Conservation (phyloP, 1,140 invertebrate genomes). For the Drosophila malerkotliana region DNA sequence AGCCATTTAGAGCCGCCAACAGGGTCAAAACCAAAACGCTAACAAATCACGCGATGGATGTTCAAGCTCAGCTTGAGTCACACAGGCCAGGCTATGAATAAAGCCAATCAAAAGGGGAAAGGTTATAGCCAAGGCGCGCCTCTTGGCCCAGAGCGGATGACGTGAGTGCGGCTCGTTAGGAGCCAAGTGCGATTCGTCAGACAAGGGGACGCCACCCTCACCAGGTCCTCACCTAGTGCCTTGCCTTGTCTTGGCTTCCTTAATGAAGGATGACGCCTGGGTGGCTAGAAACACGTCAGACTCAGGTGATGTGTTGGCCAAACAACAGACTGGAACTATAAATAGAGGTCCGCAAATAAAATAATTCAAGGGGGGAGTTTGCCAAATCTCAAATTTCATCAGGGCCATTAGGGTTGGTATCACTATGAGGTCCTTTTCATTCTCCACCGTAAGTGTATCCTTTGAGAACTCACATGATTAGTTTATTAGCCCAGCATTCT, state of each 20-base stretch:
- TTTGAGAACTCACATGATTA: slow-evolving; percentile 27
- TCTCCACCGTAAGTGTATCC: not conserved
- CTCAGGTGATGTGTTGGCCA: slow-evolving; percentile 1
- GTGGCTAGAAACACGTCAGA: slow-evolving; percentile 18
- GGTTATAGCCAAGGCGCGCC: slow-evolving; percentile 41
- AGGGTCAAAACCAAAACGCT: slow-evolving; percentile 70
- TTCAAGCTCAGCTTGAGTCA: slow-evolving; percentile 49
- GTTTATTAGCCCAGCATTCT: slow-evolving; percentile 43
- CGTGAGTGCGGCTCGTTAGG: slow-evolving; percentile 42
- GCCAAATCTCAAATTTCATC: not conserved
- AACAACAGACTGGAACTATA: not conserved
- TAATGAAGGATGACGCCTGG: slow-evolving; percentile 34
- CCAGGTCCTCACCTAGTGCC: not conserved
- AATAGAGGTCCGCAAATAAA: not conserved
- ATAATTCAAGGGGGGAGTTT: not conserved
- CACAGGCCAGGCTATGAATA: slow-evolving; percentile 35
- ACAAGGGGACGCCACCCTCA: slow-evolving; percentile 50
- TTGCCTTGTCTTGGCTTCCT: not conserved
- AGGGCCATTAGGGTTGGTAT: not conserved
- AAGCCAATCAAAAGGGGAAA: slow-evolving; percentile 58
- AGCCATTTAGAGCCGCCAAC: slow-evolving; percentile 44
- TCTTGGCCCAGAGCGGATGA: slow-evolving; percentile 26
- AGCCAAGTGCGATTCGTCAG: slow-evolving; percentile 32
- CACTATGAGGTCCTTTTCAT: not conserved
- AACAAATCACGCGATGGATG: slow-evolving; percentile 63